phyloP scores from a whole-genome alignment of 2,113 vertebrate species.

The Ictalurus punctatus region DNA sequence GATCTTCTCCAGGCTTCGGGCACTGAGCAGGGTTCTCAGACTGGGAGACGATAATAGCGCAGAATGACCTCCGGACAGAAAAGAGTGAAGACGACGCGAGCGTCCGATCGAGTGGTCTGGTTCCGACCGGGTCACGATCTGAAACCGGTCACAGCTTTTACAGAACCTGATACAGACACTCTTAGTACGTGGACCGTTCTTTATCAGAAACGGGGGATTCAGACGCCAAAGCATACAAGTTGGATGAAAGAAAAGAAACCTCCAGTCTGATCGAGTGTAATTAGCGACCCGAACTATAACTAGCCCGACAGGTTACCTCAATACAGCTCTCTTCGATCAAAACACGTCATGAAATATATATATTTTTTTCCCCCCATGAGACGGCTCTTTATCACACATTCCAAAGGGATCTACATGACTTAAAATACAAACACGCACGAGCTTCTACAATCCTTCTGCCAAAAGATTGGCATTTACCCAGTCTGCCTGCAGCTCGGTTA shows the following conservation, averaged over 20 bases:
- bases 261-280: conserved; percentile 16
- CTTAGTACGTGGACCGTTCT: not conserved
- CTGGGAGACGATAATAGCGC: not conserved
- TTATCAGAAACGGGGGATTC: conserved; percentile 1
- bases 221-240: conserved; percentile 19
- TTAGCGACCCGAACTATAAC: conserved; percentile 22
- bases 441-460: not conserved
- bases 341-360: not conserved
- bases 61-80: not conserved
- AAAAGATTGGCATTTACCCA: not conserved
- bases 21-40: not conserved
- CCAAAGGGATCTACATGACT: not conserved
- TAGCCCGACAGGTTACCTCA: not conserved
- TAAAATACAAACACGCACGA: not conserved
- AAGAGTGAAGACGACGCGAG: not conserved
- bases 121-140: not conserved
- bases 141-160: not conserved
- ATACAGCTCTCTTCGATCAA: conserved; percentile 3
- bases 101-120: not conserved
- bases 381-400: not conserved
- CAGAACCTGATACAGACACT: not conserved
- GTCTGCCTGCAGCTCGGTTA: not conserved
- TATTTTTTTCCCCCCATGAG: not conserved
- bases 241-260: conserved; percentile 6
- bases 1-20: conserved; percentile 13